A percentile compares a stretch with the other conserved stretches of the same genome.
phyloP scores from a whole-genome alignment of 2,888 invertebrate species.

The Leucozona laternaria region DNA sequence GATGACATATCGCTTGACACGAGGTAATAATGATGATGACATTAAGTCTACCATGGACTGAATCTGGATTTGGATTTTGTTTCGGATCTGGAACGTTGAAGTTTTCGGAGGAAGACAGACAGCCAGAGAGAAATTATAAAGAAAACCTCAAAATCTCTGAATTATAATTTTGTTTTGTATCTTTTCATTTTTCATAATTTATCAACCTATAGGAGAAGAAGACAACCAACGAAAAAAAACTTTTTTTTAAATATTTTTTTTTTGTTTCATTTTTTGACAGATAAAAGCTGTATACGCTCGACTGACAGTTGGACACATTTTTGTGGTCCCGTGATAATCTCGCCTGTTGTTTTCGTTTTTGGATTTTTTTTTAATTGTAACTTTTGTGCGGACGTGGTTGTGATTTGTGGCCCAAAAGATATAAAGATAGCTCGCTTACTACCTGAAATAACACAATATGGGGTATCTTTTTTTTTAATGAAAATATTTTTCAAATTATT shows the following conservation, averaged over 20 bases:
- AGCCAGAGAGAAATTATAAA: slow-evolving; percentile 47
- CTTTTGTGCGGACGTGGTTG: slow-evolving; percentile 4
- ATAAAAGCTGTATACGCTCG: slow-evolving; percentile 49
- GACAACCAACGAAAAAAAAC: not conserved
- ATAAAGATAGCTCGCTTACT: slow-evolving; percentile 18
- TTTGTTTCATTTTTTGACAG: slow-evolving; percentile 58
- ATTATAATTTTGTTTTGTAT: slow-evolving; percentile 3
- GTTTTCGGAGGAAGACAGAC: slow-evolving; percentile 24
- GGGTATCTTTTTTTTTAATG: too few species aligned
- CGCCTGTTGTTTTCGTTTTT: not conserved
- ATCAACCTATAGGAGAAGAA: not conserved
- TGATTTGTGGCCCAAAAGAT: slow-evolving; percentile 34
- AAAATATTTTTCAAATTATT: too few species aligned
- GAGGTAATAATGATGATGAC: slow-evolving; percentile 74
- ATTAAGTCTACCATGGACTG: slow-evolving; percentile 59
- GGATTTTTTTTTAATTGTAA: not conserved
- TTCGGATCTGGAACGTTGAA: slow-evolving; percentile 1
- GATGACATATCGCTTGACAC: slow-evolving; percentile 71
- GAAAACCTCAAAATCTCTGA: slow-evolving; percentile 36
- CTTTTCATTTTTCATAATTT: slow-evolving; percentile 16
- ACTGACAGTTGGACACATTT: slow-evolving; percentile 67
- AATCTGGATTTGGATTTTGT: slow-evolving; percentile 7
- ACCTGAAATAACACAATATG: slow-evolving; percentile 5
- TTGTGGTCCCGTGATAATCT: slow-evolving; percentile 47
- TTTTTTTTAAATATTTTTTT: not conserved